Percentiles rank a stretch among this genome's conserved stretches.
phyloP scores from a whole-genome alignment of 2,888 invertebrate genomes.

The Platypus cylindrus region DNA sequence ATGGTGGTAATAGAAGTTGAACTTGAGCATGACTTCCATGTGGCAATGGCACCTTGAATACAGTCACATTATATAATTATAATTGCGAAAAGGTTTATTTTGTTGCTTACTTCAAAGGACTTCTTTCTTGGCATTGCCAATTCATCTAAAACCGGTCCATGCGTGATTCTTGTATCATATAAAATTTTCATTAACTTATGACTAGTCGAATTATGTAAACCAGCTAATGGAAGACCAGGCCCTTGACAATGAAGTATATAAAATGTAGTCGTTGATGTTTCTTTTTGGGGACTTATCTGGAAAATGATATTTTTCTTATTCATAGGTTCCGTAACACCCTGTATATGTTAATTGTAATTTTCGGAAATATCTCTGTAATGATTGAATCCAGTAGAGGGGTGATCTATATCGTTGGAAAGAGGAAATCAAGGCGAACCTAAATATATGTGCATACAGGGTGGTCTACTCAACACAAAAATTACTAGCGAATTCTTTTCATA shows the following conservation, averaged over 20 bases:
- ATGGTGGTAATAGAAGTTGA: conserved; percentile 76
- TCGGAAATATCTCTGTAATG: background rate
- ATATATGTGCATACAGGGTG: too few relatives aligned
- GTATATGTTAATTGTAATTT: background rate
- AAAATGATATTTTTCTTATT: too few relatives aligned
- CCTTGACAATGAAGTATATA: conserved; percentile 85
- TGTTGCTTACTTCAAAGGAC: conserved; percentile 49
- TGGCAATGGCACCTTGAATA: conserved; percentile 52
- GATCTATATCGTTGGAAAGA: too few relatives aligned
- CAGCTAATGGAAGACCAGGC: conserved; percentile 79
- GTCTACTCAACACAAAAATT: too few relatives aligned
- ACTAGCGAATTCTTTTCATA: conserved; percentile 32
- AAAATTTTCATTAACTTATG: conserved; percentile 55
- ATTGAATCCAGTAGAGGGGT: too few relatives aligned
- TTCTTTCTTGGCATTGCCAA: conserved; percentile 72
- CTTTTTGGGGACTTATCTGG: conserved; percentile 31
- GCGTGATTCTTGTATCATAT: conserved; percentile 31
- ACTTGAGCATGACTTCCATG: conserved; percentile 82
- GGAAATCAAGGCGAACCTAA: too few relatives aligned
- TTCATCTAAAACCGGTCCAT: conserved; percentile 55
- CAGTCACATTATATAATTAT: background rate
- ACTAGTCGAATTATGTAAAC: conserved; percentile 59
- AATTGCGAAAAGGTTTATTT: background rate
- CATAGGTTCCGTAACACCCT: background rate
- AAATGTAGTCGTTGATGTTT: conserved; percentile 26